Base-by-base conservation (phyloP, 2,888 invertebrate genomes). In the Acanthosepion lycidas region DNA sequence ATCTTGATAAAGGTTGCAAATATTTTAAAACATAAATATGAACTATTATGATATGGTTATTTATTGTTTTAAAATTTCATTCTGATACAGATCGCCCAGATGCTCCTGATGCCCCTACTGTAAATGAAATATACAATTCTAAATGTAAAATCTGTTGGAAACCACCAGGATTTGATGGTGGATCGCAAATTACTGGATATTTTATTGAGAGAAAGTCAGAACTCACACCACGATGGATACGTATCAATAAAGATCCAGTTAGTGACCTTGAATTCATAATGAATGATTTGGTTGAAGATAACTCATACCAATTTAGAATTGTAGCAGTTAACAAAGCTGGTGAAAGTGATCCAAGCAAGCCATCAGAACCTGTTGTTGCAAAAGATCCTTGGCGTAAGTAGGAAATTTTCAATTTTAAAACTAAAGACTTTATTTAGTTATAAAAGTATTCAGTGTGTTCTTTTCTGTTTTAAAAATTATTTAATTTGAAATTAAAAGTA, bases 271-370 rank as follows among this genome's bases (percentile, higher is more conserved):
- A 95, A 91, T 95, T 96, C 48, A 94, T 94, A 55, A 95, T 96
- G 28, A 95, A 95, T 91, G 97, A 97, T 94, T 95, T 97, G 33
- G 95, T 96, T 20, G 96, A 96, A 94, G 97, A 96, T 95, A 96
- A 96, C 92, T 96, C 96, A 26, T 97, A 97, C 95, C 96, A 97
- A 95, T 97, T 97, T 96, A 96, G 97, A 42, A 96, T 97, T 23
- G 96, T 96, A 49, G 97, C 97, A 94, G 97, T 96, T 94, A 97
- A 97, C 95, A 98, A 99, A 96, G 99, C 98, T 97, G 99, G 99
- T 64, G 99, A 98, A 98, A 99, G 99, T 26, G 98, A 98, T 95
- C 97, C 97, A 33, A 97, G 97, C 95, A 95, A 95, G 55, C 96
- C 97, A 2, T 97, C 97, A 94, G 95, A 96, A 93, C 95, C 96